phyloP scores from a whole-genome alignment of 2,888 invertebrate species.

The Drosophila yooni region DNA sequence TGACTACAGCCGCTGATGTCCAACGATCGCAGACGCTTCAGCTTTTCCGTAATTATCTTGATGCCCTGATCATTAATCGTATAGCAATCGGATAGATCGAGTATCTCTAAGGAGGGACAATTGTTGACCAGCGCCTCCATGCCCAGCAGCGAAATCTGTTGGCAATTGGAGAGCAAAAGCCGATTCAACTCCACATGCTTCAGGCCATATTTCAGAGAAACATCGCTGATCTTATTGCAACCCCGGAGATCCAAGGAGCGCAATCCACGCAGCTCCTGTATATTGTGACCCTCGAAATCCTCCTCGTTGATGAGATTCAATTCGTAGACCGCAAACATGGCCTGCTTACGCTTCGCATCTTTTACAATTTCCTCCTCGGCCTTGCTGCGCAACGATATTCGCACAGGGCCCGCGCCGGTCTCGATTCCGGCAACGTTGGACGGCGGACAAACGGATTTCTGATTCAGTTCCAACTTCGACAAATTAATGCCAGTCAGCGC shows the following conservation, averaged over 20 bases:
- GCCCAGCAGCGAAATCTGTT: slow-evolving; percentile 89
- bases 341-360: slow-evolving; percentile 88
- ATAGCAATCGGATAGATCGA: slow-evolving; percentile 89
- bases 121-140: slow-evolving; percentile 88
- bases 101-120: slow-evolving; percentile 89
- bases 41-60: slow-evolving; percentile 84
- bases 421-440: slow-evolving; percentile 34
- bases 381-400: slow-evolving; percentile 88
- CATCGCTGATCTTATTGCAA: slow-evolving; percentile 90
- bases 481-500: slow-evolving; percentile 88
- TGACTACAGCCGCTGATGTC: slow-evolving; percentile 86
- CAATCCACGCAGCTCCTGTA: slow-evolving; percentile 87
- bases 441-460: slow-evolving; percentile 59
- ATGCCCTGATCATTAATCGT: slow-evolving; percentile 89
- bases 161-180: slow-evolving; percentile 89
- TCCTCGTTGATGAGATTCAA: slow-evolving; percentile 81
- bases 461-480: slow-evolving; percentile 58
- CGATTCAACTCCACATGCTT: slow-evolving; percentile 88
- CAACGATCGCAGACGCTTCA: slow-evolving; percentile 82
- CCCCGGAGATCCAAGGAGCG: slow-evolving; percentile 88
- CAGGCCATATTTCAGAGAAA: slow-evolving; percentile 89
- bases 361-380: slow-evolving; percentile 90
- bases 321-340: slow-evolving; percentile 88
- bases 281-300: slow-evolving; percentile 85
- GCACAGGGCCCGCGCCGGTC: slow-evolving; percentile 51